These are phyloP conservation scores for Microcebus ravelobensis DNA, from an alignment of 2,113 vertebrate species.

Conservation along the genomic window DNA sequence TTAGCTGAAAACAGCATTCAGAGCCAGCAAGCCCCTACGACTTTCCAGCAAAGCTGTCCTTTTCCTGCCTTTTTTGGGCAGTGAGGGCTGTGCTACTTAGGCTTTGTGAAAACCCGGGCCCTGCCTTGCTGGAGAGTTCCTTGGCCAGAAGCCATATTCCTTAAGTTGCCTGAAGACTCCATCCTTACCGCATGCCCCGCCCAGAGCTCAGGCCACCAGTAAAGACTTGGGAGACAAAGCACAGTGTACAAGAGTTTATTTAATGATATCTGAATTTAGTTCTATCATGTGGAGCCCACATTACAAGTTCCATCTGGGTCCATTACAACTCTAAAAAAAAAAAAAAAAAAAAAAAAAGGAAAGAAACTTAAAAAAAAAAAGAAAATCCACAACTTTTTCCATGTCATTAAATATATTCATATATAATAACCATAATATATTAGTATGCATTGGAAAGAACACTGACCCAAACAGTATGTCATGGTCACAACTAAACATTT, in stretches of 20 bases:
- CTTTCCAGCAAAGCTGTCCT: neutral
- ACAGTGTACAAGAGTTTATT: slow-evolving; percentile 95
- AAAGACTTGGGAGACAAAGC: slow-evolving; percentile 24
- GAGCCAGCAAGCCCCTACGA: neutral
- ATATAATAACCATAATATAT: slow-evolving; percentile 99
- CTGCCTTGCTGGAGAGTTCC: neutral
- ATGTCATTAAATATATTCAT: slow-evolving; percentile 99
- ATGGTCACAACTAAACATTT: slow-evolving; percentile 95
- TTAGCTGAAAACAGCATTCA: neutral
- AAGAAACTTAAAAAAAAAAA: slow-evolving; percentile 85
- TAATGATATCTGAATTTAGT: slow-evolving; percentile 94
- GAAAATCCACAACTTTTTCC: slow-evolving; percentile 95
- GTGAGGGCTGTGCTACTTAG: neutral
- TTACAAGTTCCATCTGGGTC: slow-evolving; percentile 92
- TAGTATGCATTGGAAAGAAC: slow-evolving; percentile 98
- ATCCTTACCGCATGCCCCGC: neutral
- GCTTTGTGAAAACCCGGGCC: neutral
- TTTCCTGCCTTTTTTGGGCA: neutral
- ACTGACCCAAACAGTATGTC: slow-evolving; percentile 90
- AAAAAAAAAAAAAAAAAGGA: slow-evolving; percentile 46
- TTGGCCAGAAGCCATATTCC: neutral
- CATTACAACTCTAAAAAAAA: slow-evolving; percentile 89
- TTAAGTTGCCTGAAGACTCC: neutral
- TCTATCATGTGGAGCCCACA: slow-evolving; percentile 93
- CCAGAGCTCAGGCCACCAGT: neutral